These are phyloP conservation scores for Megaleporinus macrocephalus DNA, from an alignment of 2,113 vertebrate species.

Conservation along the genomic window DNA sequence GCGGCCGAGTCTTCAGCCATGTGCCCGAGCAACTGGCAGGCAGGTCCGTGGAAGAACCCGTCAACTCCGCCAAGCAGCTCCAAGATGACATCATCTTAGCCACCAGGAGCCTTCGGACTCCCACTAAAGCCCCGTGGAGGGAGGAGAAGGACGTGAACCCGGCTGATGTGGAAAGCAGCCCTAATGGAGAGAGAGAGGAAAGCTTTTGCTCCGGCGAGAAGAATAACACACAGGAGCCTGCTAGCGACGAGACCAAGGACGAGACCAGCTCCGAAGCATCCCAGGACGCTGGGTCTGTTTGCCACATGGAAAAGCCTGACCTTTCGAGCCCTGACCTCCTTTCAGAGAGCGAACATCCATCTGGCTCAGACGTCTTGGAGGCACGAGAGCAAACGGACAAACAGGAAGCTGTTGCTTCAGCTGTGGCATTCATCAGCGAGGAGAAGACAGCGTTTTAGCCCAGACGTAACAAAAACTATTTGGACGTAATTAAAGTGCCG, in stretches of 20 bases:
- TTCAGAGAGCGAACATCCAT: conserved; percentile 51
- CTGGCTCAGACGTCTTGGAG: conserved; percentile 37
- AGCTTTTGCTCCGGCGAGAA: conserved; percentile 49
- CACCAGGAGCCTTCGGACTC: conserved; percentile 85
- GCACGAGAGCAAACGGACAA: conserved; percentile 59
- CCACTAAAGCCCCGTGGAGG: conserved; percentile 59
- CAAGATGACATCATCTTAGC: conserved; percentile 87
- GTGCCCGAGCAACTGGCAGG: conserved; percentile 76
- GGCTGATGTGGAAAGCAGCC: conserved; percentile 43
- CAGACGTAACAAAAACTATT: too few relatives aligned
- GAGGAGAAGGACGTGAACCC: conserved; percentile 50
- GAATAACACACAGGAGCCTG: conserved; percentile 39
- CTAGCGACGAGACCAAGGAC: conserved; percentile 39
- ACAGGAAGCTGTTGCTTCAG: conserved; percentile 68
- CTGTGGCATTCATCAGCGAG: conserved; percentile 67
- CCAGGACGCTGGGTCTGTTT: conserved; percentile 20
- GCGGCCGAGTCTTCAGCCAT: conserved; percentile 79
- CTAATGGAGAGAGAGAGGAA: conserved; percentile 44
- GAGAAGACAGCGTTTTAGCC: conserved; percentile 78
- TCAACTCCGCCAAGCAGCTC: conserved; percentile 82
- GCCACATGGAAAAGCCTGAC: conserved; percentile 40
- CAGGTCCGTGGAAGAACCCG: conserved; percentile 64
- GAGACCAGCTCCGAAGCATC: conserved; percentile 33
- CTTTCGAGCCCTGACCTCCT: conserved; percentile 29
- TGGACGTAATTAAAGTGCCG: too few relatives aligned